Evolutionary conservation across 2,888 invertebrate species (phyloP).

Genomic region (Stenodema calcarata): DNA sequence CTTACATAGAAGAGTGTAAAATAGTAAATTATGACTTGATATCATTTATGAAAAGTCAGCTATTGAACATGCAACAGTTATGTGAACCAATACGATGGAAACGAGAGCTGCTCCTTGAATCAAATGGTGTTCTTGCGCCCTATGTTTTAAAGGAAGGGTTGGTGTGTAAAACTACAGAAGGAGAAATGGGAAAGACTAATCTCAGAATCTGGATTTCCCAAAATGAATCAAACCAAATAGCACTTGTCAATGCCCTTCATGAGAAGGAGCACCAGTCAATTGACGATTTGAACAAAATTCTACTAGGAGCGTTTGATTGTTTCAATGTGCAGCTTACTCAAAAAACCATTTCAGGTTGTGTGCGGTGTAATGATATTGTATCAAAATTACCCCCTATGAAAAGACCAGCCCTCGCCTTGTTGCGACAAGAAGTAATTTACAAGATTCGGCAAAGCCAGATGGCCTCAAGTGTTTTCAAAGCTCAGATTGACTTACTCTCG

Average conservation of each 20-base stretch:
- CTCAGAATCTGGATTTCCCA: not conserved
- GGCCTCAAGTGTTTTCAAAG: constrained; percentile 2
- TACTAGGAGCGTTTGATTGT: not conserved
- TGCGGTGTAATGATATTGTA: not conserved
- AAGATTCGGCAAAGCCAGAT: not conserved
- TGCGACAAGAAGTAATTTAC: not conserved
- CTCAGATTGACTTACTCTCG: constrained; percentile 18
- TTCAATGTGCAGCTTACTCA: not conserved
- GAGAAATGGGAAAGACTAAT: not conserved
- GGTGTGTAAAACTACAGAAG: not conserved
- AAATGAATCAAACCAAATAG: not conserved
- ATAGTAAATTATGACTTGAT: not conserved
- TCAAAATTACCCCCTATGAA: not conserved
- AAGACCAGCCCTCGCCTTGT: not conserved
- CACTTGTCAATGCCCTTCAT: not conserved
- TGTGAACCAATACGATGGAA: not conserved
- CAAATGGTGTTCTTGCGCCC: not conserved
- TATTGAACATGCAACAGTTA: not conserved
- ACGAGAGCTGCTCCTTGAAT: not conserved
- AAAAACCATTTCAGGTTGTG: not conserved
- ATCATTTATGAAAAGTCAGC: not conserved
- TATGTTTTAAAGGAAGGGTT: not conserved
- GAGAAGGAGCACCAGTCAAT: not conserved
- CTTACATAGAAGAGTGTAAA: not conserved
- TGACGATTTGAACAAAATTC: not conserved